Conservation (phyloP, 2,797 vertebrate species). For the Coregonus sp. region DNA sequence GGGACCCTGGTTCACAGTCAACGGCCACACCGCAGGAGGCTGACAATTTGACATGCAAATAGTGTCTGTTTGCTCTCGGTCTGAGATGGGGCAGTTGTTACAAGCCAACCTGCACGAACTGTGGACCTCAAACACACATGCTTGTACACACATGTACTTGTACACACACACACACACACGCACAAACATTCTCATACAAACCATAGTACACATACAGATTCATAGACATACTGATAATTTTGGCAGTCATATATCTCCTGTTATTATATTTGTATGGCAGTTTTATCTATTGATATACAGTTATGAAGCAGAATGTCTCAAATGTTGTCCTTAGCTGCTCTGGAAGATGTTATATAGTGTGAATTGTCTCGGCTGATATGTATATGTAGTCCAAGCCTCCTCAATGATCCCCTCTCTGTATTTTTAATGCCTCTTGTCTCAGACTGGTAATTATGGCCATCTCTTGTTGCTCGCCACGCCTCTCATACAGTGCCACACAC, state of each 20-base stretch:
- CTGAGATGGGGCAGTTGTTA: constrained; percentile 71
- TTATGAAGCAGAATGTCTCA: constrained; percentile 8
- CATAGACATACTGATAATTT: not conserved
- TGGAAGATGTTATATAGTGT: constrained; percentile 23
- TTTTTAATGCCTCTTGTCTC: constrained; percentile 37
- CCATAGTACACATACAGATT: not conserved
- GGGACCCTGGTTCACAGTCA: constrained; percentile 74
- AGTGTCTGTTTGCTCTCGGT: constrained; percentile 74
- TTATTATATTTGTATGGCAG: not conserved
- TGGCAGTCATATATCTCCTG: not conserved
- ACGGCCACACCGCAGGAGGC: constrained; percentile 65
- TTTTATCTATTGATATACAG: constrained; percentile 20
- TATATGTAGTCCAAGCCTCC: constrained; percentile 1
- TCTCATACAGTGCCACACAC: not conserved
- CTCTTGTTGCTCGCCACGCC: constrained; percentile 24
- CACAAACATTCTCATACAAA: not conserved
- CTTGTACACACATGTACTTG: not conserved
- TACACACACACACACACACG: not conserved
- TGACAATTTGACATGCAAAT: constrained; percentile 73
- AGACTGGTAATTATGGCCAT: constrained; percentile 38
- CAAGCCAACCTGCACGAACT: constrained; percentile 63
- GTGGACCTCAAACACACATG: constrained; percentile 36
- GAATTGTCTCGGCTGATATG: constrained; percentile 17
- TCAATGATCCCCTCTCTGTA: constrained; percentile 25
- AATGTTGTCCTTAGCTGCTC: constrained; percentile 17